Evolutionary conservation across 2,113 vertebrate genomes (phyloP).

Genomic region (Callopanchax toddi): DNA sequence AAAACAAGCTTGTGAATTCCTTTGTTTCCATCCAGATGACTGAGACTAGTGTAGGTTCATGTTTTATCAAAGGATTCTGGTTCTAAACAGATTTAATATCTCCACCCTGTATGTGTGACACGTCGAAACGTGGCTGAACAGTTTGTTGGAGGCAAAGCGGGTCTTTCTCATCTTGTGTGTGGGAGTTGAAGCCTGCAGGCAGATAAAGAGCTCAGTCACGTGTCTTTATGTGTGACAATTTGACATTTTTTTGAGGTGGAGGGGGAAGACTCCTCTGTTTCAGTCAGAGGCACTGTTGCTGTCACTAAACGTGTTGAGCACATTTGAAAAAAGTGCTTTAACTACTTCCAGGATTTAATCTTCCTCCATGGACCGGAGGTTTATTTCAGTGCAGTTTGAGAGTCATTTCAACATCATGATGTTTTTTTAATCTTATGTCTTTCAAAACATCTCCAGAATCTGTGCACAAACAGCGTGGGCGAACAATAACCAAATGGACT

Average conservation of each 20-base stretch:
- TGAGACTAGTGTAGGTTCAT: too few relatives aligned
- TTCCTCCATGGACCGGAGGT: neutral
- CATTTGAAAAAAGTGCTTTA: neutral
- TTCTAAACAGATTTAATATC: constrained; percentile 6
- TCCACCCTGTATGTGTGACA: constrained; percentile 2
- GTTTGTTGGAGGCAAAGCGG: too few relatives aligned
- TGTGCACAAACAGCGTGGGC: constrained; percentile 10
- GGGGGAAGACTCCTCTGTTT: neutral
- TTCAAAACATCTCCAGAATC: neutral
- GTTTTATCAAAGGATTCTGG: neutral
- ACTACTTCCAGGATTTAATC: neutral
- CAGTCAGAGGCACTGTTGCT: neutral
- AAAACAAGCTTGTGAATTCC: too few relatives aligned
- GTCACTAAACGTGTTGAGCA: neutral
- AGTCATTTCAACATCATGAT: too few relatives aligned
- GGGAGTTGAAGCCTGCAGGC: constrained; percentile 41
- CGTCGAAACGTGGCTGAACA: too few relatives aligned
- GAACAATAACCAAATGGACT: constrained; percentile 43
- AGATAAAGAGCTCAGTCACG: constrained; percentile 54
- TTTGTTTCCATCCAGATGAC: too few relatives aligned
- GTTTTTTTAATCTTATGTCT: neutral
- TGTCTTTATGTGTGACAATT: constrained; percentile 45
- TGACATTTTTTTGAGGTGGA: constrained; percentile 28
- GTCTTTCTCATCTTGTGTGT: constrained; percentile 47
- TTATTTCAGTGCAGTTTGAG: too few relatives aligned